Percentiles rank a stretch among this genome's conserved stretches.
phyloP scores from a whole-genome alignment of 2,797 vertebrate species.

The Sternarchorhynchus goeldii region DNA sequence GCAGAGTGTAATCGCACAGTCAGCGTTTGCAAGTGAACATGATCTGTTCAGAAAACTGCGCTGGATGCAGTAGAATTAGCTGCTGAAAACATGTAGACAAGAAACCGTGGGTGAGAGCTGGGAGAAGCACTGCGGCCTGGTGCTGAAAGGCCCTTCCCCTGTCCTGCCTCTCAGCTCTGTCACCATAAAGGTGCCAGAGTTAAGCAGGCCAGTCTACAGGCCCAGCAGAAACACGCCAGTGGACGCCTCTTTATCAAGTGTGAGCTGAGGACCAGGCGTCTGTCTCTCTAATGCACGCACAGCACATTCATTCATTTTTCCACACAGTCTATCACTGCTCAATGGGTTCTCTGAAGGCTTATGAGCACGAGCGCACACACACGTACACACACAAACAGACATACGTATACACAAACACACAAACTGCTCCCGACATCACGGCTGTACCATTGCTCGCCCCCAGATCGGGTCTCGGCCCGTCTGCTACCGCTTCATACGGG shows the following conservation, averaged over 20 bases:
- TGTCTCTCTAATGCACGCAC: constrained; percentile 42
- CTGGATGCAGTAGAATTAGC: neutral
- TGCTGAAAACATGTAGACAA: neutral
- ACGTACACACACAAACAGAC: too few species aligned
- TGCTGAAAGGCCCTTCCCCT: constrained; percentile 8
- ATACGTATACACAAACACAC: neutral
- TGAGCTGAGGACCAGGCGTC: constrained; percentile 52
- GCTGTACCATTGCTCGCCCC: constrained; percentile 10
- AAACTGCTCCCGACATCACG: constrained; percentile 26
- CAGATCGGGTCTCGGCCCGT: constrained; percentile 38
- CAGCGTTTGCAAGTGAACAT: too few species aligned
- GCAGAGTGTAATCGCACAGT: neutral
- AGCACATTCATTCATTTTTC: constrained; percentile 54
- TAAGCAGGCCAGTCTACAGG: constrained; percentile 5
- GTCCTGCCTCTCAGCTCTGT: constrained; percentile 21
- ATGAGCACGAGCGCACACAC: neutral
- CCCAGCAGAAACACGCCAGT: constrained; percentile 26
- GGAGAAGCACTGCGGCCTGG: constrained; percentile 3
- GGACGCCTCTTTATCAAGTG: constrained; percentile 55
- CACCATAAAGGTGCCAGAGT: constrained; percentile 36
- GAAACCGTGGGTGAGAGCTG: neutral
- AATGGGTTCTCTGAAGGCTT: constrained; percentile 14
- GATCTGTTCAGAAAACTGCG: neutral
- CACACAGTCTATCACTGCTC: constrained; percentile 24
- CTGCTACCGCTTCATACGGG: constrained; percentile 36